Evolutionary conservation across 2,797 vertebrate genomes (phyloP).

Genomic region (Australoheros facetus): DNA sequence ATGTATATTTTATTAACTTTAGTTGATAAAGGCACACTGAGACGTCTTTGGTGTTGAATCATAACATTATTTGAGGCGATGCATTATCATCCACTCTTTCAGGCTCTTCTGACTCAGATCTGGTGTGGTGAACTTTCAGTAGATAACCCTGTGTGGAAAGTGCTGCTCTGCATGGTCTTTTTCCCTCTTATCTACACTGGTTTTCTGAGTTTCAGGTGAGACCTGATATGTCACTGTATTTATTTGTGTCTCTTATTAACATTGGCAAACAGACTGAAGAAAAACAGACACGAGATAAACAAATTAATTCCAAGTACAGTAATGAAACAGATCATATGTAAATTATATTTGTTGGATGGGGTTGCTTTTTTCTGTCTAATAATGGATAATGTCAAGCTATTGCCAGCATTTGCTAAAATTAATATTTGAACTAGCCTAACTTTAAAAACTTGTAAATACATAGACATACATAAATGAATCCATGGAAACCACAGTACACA

Average conservation of each 20-base stretch:
- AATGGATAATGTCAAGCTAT: not conserved
- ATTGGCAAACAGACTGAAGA: not conserved
- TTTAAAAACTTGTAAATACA: not conserved
- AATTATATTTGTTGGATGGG: not conserved
- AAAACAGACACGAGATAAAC: not conserved
- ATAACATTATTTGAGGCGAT: not conserved
- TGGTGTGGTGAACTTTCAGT: constrained; percentile 94
- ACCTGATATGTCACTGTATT: not conserved
- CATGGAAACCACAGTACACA: not conserved
- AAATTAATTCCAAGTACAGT: not conserved
- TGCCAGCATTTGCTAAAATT: not conserved
- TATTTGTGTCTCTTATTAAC: not conserved
- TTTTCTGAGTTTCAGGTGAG: constrained; percentile 80
- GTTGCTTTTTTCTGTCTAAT: not conserved
- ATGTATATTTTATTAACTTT: too few species aligned
- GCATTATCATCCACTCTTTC: not conserved
- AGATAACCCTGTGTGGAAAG: constrained; percentile 86
- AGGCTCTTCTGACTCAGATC: constrained; percentile 94
- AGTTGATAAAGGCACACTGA: too few species aligned
- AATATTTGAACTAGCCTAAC: not conserved
- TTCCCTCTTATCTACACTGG: constrained; percentile 88
- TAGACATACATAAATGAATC: not conserved
- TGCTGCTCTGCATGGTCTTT: constrained; percentile 86
- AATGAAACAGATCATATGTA: not conserved
- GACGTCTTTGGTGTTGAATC: too few species aligned